Base-by-base conservation (phyloP, 2,113 vertebrate species). In the Aptenodytes forsteri region DNA sequence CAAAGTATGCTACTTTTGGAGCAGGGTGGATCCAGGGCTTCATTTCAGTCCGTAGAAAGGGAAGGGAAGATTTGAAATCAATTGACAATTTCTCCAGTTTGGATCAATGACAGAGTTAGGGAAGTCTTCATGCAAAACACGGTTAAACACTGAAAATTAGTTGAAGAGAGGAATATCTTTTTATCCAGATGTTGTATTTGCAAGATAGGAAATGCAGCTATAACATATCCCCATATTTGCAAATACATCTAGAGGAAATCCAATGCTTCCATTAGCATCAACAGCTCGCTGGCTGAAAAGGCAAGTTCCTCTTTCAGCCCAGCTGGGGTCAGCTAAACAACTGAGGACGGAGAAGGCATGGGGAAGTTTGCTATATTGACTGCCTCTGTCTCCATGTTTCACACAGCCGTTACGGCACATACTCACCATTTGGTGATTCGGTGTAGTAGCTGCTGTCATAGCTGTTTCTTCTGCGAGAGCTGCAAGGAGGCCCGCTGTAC, bases 371-470 rank as follows among this genome's bases (percentile, higher is more conserved):
- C 49, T 42, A 47, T 55, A 4, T 2, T 23, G 47, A 27, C 56
- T 52, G 71, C 36, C 77, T 52, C 44, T 11, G 9, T 29, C 61
- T 58, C 25, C 0, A 3, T 21, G 52, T 73, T 73, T 26, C 79
- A 25, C 44, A 13, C 8, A 1, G 44, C 70, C 0, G 0, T 50
- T 21, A 27, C 2, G 4, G 58, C 69, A 75, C 1, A 22, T 23
- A 97, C 98, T 97, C 96, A 99, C 99, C 99, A 36, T 98, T 98
- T 86, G 98, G 95, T 52, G 98, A 98, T 89, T 99, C 98, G 9
- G 97, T 98, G 96, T 99, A 99, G 97, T 99, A 99, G 64, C 98
- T 98, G 95, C 98, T 98, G 52, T 99, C 99, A 23, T 99, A 99
- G 96, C 98, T 99, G 94, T 97, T 98, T 93, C 98, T 98, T 62